phyloP scores from a whole-genome alignment of 2,113 vertebrate genomes.

The Okapia johnstoni region DNA sequence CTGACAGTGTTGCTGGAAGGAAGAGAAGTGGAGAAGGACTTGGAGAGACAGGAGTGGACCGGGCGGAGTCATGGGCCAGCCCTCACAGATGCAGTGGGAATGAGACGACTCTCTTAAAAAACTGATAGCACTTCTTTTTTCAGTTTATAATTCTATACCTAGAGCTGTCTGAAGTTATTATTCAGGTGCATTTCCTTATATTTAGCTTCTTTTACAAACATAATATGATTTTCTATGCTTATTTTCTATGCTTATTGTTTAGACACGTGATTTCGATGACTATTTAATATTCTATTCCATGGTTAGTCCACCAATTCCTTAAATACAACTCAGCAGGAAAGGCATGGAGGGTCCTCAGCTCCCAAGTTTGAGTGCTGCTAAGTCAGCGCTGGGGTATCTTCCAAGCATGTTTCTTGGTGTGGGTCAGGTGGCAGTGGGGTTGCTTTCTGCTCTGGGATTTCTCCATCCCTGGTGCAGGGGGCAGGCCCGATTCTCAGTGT shows the following conservation, averaged over 20 bases:
- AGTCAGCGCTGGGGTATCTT: not conserved
- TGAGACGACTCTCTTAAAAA: not conserved
- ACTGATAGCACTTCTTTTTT: not conserved
- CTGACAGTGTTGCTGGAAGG: not conserved
- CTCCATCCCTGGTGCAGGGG: not conserved
- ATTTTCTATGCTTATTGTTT: constrained; percentile 8
- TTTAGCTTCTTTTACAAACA: not conserved
- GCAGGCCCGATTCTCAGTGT: fast-evolving
- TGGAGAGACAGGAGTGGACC: not conserved
- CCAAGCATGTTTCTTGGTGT: fast-evolving
- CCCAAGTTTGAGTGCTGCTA: not conserved
- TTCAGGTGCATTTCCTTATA: not conserved
- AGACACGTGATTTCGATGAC: not conserved
- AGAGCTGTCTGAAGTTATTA: not conserved
- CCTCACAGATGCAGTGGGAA: not conserved
- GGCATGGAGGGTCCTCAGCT: not conserved
- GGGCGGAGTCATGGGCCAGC: not conserved
- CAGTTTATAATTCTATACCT: not conserved
- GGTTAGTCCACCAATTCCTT: not conserved
- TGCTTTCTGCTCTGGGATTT: not conserved
- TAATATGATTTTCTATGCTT: not conserved
- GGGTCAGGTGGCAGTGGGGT: not conserved
- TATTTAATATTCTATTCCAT: not conserved
- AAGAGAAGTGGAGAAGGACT: not conserved
- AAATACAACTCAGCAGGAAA: not conserved